Evolutionary conservation across 2,797 vertebrate genomes (phyloP), one percentile per base, ranked within the genome.

Genomic region (Coranthus polyacanthus): DNA sequence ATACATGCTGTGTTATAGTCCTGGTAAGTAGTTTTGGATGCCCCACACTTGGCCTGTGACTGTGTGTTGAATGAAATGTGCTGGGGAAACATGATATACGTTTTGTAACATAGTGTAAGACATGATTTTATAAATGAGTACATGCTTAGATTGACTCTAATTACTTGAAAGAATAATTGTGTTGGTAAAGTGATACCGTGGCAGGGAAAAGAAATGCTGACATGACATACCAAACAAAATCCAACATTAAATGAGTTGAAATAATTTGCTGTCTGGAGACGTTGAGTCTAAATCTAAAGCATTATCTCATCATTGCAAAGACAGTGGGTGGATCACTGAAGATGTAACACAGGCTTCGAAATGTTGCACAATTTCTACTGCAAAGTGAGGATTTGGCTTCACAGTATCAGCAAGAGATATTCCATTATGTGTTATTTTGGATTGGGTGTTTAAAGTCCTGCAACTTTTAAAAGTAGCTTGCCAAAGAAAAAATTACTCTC

Each of bases 381-480:
- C 44, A 81, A 79, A 81, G 64, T 64, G 54, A 68, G 49, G 78
- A 83, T 79, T 78, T 84, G 55, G 61, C 68, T 66, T 79, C 29
- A 64, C 39, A 52, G 55, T 61, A 74, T 76, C 78, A 80, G 75
- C 79, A 79, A 75, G 72, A 82, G 78, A 84, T 72, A 68, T 63
- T 78, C 76, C 74, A 79, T 75, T 41, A 74, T 78, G 65, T 78
- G 68, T 80, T 83, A 81, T 83, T 90, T 89, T 80, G 76, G 70
- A 66, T 74, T 76, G 42, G 20, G 47, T 69, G 41, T 61, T 61
- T 44, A 43, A 44, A 66, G 53, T 72, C 57, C 18, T 78, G 68
- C 57, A 50, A 58, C 68, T 79, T 78, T 69, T 55, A 43, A 67
- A 69, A 72, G 24, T 24, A 55, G 60, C 52, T 77, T 85, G 74